phyloP scores from a whole-genome alignment of 1,140 invertebrate genomes.

The Drosophila miranda region DNA sequence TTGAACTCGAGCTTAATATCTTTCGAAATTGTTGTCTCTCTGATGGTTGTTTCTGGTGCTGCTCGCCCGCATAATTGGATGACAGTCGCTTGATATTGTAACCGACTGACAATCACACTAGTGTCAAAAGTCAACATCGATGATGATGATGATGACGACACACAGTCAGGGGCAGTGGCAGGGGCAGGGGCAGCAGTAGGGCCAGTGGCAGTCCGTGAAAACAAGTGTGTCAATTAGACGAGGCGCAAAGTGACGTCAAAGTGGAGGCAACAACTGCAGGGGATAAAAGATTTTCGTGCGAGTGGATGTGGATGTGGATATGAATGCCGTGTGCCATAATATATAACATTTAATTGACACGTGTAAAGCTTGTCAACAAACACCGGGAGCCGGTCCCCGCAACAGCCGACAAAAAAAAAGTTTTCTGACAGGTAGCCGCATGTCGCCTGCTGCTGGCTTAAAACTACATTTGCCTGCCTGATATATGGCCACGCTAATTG shows the following conservation, averaged over 20 bases:
- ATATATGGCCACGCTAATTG: constrained; percentile 71
- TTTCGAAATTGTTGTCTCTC: constrained; percentile 55
- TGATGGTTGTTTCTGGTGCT: constrained; percentile 8
- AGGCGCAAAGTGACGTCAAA: constrained; percentile 63
- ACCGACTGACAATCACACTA: constrained; percentile 35
- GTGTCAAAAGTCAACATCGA: constrained; percentile 73
- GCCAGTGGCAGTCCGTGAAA: constrained; percentile 16
- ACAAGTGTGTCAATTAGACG: constrained; percentile 68
- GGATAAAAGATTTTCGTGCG: constrained; percentile 12
- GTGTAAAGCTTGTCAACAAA: constrained; percentile 74
- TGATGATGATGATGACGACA: constrained; percentile 55
- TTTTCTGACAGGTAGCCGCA: constrained; percentile 35
- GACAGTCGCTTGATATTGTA: constrained; percentile 42
- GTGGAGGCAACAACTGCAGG: constrained; percentile 24
- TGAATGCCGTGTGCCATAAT: constrained; percentile 51
- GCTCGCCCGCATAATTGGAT: constrained; percentile 52
- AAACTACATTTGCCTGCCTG: constrained; percentile 49
- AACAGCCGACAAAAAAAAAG: constrained; percentile 14
- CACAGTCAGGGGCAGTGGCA: constrained; percentile 28
- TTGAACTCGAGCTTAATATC: constrained; percentile 56
- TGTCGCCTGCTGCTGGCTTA: constrained; percentile 32
- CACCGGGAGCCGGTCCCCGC: constrained; percentile 28
- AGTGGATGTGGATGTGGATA: background rate
- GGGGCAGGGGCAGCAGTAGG: constrained; percentile 15
- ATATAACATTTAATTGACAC: constrained; percentile 79